Evolutionary conservation across 2,888 invertebrate species (phyloP), one percentile per base, ranked within the genome.

Genomic region (Amblyjoppa proteus): DNA sequence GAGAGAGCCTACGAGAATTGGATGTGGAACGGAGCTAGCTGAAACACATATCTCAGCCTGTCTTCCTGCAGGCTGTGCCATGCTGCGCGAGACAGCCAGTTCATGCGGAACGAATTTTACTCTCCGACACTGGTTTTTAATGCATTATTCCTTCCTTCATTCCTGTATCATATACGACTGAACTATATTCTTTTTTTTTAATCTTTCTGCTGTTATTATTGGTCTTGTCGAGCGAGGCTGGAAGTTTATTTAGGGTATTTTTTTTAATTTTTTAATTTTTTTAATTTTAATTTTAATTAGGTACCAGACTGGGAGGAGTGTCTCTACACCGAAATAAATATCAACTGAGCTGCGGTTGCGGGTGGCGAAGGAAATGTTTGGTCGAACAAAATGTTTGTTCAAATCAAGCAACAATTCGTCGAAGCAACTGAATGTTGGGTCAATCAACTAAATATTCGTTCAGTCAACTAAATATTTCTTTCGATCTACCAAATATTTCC

Each of bases 1-100:
- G 28, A 68, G 38, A 58, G 34, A 61, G 56, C 56, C 73, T 49
- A 58, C 45, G 66, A 58, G 45, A 45, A 49, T 58, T 45, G 45
- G 49, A 68, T 49, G 45, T 41, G 34, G 58, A 16, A 51, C 68
- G 64, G 68, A 25, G 51, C 58, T 25, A 68, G 45, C 31, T 45
- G 3, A 11, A 9, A 78, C 58, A 77, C 76, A 49, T 49, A 58
- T 70, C 13, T 56, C 28, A 53, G 51, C 56, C 45, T n/a, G 34
- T 68, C 53, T 75, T 45, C 34, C 41, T 28, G 20, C 56, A 2
- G 20, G 9, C 6, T 20, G 41, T 11, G 16, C n/a, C 49, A n/a
- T 61, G 41, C 45, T 74, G 74, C 58, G 28, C 16, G 20, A 74
- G 74, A 28, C 28, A 74, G 61, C 28, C 16, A 61, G 74, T 74